Base-by-base conservation (phyloP, 2,797 vertebrate genomes). In the Brotula barbata region DNA sequence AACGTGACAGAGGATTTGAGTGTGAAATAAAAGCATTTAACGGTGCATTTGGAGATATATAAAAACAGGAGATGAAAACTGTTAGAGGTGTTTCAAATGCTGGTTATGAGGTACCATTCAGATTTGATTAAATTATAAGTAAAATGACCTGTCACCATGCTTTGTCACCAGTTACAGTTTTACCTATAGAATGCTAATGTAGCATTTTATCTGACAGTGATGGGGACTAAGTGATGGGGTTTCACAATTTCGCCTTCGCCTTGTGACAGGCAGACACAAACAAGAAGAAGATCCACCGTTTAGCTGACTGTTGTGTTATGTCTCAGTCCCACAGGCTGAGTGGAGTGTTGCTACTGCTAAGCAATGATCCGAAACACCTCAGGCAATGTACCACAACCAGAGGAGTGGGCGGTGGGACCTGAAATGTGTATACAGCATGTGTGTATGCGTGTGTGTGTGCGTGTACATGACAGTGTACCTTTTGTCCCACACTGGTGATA, bases 311-410 rank as follows among this genome's bases (percentile, higher is more conserved):
- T 81, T 83, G 78, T 79, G 84, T 90, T 91, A 88, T 88, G 86
- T 90, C 89, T 91, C 70, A 8, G 41, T 72, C 58, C 70, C 67
- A 61, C 58, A 73, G 77, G 66, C 72, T 77, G 74, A 80, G 84
- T 49, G 23, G 57, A 68, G 58, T 73, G 72, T 84, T 85, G 61
- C 50, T 68, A 44, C 78, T 64, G 68, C 56, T 31, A 74, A 64
- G 76, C 88, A 89, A 89, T 89, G 86, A 73, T 55, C 71, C 45
- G 49, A 77, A 85, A 87, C 79, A 64, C 76, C 73, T 81, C 71
- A 70, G 46, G 61, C 42, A 57, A 34, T 62, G 64, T 34, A 48
- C 64, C 79, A 58, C 61, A 71, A 51, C 49, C 79, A 74, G 59
- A 51, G 48, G 58, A 51, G 68, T 69, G 71, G 50, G 58, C 20